These are phyloP conservation scores for Brevimyrus niger DNA, from an alignment of 2,113 vertebrate genomes.

Conservation along the genomic window DNA sequence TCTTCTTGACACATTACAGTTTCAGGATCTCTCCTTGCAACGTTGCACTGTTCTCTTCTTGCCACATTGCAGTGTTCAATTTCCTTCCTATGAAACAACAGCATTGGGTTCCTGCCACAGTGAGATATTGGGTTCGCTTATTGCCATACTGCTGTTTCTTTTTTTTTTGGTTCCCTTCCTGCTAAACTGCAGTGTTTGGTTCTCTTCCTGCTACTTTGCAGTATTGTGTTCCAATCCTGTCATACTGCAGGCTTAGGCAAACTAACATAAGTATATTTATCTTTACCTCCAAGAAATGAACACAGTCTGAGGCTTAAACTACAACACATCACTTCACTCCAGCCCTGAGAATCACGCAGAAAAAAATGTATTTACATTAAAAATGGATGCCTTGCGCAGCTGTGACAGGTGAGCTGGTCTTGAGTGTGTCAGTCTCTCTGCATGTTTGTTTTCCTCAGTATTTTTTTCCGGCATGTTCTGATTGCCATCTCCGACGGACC, in stretches of 20 bases:
- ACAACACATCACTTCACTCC: background rate
- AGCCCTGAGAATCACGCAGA: background rate
- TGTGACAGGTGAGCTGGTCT: background rate
- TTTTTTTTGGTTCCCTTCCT: background rate
- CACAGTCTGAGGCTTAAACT: background rate
- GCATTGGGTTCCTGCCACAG: background rate
- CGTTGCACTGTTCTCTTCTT: background rate
- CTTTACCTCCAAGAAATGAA: background rate
- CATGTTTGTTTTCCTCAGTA: background rate
- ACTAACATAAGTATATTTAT: background rate
- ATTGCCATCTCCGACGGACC: background rate
- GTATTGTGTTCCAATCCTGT: background rate
- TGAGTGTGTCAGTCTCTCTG: background rate
- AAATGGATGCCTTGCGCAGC: background rate
- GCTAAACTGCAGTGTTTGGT: background rate
- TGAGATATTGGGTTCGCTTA: background rate
- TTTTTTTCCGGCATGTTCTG: background rate
- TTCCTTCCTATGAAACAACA: background rate
- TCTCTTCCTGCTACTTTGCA: background rate
- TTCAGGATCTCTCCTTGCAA: background rate
- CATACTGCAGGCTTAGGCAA: background rate
- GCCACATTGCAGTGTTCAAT: background rate
- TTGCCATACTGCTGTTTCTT: background rate
- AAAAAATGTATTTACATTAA: background rate
- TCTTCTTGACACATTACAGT: background rate